A percentile compares a stretch with the other conserved stretches of the same genome.
These are phyloP conservation scores for Struthidea cinerea DNA, from an alignment of 2,113 vertebrate genomes.

Conservation along the genomic window DNA sequence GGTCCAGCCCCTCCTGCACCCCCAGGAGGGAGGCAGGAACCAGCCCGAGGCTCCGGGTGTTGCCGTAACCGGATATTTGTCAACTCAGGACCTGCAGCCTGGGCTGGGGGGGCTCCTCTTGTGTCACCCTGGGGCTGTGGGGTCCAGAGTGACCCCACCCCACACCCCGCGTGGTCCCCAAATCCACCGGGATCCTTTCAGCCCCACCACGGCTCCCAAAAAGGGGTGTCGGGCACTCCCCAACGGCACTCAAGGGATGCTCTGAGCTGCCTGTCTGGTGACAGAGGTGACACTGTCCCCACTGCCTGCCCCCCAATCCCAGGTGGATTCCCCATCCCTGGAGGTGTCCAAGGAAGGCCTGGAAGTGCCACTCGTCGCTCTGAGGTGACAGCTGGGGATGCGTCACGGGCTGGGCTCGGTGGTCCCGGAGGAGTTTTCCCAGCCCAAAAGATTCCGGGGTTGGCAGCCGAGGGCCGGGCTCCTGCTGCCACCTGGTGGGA, in stretches of 20 bases:
- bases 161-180: background rate
- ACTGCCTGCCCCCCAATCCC: background rate
- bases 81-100: accelerated
- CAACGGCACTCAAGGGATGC: background rate
- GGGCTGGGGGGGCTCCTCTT: background rate
- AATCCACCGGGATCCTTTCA: background rate
- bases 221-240: background rate
- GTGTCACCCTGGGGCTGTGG: background rate
- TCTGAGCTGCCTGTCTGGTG: background rate
- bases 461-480: background rate
- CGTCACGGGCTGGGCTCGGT: background rate
- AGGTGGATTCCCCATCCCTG: background rate
- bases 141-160: background rate
- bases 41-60: accelerated
- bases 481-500: background rate
- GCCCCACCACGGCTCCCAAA: background rate
- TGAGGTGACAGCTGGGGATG: background rate
- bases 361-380: background rate
- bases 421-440: background rate
- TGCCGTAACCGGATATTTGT: background rate
- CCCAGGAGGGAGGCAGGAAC: background rate
- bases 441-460: accelerated
- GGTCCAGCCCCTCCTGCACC: background rate
- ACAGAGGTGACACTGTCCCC: background rate
- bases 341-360: background rate